phyloP scores from a whole-genome alignment of 2,888 invertebrate genomes.

The Deroplatys truncata region DNA sequence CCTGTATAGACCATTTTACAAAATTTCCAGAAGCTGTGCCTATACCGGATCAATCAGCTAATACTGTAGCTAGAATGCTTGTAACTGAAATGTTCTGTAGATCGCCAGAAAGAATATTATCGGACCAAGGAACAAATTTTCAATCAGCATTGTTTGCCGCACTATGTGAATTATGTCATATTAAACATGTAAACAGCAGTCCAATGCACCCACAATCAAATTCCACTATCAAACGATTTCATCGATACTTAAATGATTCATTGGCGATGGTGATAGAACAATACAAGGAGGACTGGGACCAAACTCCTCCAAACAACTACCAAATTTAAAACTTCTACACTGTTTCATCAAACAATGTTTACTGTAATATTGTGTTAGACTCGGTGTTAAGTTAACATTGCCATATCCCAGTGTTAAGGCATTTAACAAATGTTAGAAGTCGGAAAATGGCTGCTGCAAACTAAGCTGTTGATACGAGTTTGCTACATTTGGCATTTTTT shows the following conservation, averaged over 20 bases:
- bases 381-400: too few relatives aligned
- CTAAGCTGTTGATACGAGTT: too few relatives aligned
- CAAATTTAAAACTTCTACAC: too few relatives aligned
- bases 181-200: conserved; percentile 2
- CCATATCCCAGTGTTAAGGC: too few relatives aligned
- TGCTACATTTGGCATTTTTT: too few relatives aligned
- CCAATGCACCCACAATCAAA: conserved; percentile 17
- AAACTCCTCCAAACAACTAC: too few relatives aligned
- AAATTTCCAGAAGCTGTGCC: conserved; percentile 33
- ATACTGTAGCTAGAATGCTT: conserved; percentile 28
- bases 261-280: not conserved
- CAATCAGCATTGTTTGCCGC: conserved; percentile 26
- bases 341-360: too few relatives aligned
- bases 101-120: conserved; percentile 28
- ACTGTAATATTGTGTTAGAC: too few relatives aligned
- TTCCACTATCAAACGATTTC: not conserved
- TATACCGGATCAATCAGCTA: conserved; percentile 31
- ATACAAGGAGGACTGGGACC: not conserved
- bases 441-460: too few relatives aligned
- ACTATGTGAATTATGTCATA: conserved; percentile 8
- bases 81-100: conserved; percentile 30
- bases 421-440: too few relatives aligned
- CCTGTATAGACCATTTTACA: conserved; percentile 31
- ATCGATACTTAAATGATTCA: not conserved
- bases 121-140: conserved; percentile 34